Evolutionary conservation across 2,113 vertebrate genomes (phyloP).

Genomic region (Sinocyclocheilus anshuiensis): DNA sequence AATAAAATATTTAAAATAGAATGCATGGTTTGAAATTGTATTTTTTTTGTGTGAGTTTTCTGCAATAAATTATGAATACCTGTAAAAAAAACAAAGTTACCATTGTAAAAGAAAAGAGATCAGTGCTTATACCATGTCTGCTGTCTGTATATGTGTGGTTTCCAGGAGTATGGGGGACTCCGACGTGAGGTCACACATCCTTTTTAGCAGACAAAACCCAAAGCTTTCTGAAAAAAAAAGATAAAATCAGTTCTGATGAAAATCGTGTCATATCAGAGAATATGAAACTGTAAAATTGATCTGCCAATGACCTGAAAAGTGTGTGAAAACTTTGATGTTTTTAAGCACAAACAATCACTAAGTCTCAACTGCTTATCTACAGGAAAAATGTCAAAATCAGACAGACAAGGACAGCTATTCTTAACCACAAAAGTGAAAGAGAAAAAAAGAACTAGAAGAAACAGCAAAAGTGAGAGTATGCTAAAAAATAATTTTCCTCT

Average conservation of each 20-base stretch:
- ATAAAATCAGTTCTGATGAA: neutral
- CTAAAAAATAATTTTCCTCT: neutral
- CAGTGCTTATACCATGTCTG: neutral
- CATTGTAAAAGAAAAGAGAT: neutral
- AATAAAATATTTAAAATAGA: neutral
- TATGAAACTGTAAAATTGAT: neutral
- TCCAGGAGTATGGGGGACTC: neutral
- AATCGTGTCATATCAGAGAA: neutral
- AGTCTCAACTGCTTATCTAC: neutral
- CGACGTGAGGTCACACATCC: neutral
- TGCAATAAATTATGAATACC: neutral
- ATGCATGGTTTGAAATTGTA: neutral
- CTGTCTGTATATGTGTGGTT: neutral
- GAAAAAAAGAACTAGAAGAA: neutral
- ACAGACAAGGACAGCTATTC: neutral
- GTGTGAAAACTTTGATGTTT: neutral
- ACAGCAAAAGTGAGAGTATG: neutral
- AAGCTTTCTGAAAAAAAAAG: neutral
- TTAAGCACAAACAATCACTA: neutral
- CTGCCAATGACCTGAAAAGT: neutral
- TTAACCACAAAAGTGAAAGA: constrained; percentile 10
- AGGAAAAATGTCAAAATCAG: neutral
- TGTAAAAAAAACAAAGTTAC: neutral
- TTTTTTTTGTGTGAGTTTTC: neutral
- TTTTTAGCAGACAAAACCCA: neutral